phyloP scores from a whole-genome alignment of 2,113 vertebrate species.

The Oceanites oceanicus region DNA sequence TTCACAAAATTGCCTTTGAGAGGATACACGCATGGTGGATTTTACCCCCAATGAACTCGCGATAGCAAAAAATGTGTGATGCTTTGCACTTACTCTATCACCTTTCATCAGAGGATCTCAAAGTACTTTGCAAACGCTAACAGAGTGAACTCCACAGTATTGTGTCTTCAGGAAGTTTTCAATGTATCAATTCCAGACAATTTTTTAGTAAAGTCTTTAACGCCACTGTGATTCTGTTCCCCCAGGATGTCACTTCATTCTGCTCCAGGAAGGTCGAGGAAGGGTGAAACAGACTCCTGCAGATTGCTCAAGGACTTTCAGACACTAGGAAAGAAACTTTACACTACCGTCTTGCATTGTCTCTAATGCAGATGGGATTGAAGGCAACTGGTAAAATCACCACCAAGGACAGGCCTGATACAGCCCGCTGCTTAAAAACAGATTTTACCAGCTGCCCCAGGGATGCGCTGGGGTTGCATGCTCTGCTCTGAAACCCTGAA shows the following conservation, averaged over 20 bases:
- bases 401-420: background rate
- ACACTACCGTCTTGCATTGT: background rate
- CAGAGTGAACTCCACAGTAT: background rate
- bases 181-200: background rate
- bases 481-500: background rate
- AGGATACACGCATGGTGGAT: background rate
- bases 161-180: background rate
- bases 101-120: background rate
- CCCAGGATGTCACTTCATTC: background rate
- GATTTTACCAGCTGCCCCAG: background rate
- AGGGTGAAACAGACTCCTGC: background rate
- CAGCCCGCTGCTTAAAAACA: background rate
- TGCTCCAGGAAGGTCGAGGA: background rate
- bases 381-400: background rate
- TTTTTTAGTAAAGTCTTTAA: background rate
- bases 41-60: background rate
- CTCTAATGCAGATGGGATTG: background rate
- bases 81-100: background rate
- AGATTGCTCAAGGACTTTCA: background rate
- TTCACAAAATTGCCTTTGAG: background rate
- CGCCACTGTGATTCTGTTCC: accelerated
- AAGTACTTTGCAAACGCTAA: background rate
- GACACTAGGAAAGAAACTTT: background rate
- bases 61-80: background rate
- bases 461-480: accelerated